Evolutionary conservation across 2,797 vertebrate species (phyloP), one percentile per base, ranked within the genome.

Genomic region (Leucoraja ocellata): DNA sequence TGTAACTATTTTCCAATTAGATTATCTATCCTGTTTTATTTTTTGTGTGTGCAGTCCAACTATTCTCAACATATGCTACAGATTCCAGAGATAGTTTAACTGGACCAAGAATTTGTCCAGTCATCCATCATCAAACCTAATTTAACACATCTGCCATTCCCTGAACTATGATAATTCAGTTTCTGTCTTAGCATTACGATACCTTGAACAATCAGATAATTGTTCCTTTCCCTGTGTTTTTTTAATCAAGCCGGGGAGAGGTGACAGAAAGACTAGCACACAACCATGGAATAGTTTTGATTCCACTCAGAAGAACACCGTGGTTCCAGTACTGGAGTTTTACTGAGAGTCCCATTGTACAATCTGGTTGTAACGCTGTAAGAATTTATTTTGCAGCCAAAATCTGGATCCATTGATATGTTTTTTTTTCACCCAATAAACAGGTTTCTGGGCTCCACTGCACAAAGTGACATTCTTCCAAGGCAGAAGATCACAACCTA

Each of bases 131-230:
- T 58, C 39, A 74, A 73, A 92, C 54, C 71, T 92, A 92, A 92
- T 92, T 92, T 92, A 92, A 92, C 36, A 92, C 90, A 92, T 46
- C 90, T 92, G 90, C 68, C 90, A 73, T 73, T 73, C 13, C 23
- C 68, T 5, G 32, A 73, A 23, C 90, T 54, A 25, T 8, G 46
- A 92, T 71, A 76, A 92, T 92, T 92, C n/a, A 39, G 21, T 54
- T 92, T 92, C 90, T 92, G 86, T 71, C 86, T 91, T 18, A 10
- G 65, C 63, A 32, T 91, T 68, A 71, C 54, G 71, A 76, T 54
- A 92, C 28, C 25, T 76, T 74, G 39, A 76, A 92, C 90, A 92
- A 91, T 92, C 25, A 74, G 71, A 18, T 23, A 23, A 58, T 74
- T 92, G 90, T 92, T 92, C 9, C 90, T n/a, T 28, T 92, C 71